Base-by-base conservation (phyloP, 2,888 invertebrate genomes). In the Parascotia fuliginaria region DNA sequence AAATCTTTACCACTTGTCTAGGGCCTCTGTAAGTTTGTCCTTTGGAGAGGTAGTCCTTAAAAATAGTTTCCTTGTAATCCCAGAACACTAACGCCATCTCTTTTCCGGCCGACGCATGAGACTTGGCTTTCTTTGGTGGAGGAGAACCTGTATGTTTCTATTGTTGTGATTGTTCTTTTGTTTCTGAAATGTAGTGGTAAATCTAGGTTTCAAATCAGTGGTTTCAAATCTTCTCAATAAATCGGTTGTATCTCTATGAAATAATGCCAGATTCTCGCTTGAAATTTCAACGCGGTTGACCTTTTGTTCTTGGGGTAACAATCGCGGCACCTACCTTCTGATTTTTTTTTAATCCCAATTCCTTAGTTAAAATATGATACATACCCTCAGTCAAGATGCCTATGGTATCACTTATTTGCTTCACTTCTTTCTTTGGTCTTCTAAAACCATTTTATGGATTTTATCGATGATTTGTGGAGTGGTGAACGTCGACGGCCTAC, bases 181-280 rank as follows among this genome's bases (percentile, higher is more conserved):
- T 55, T 51, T 77, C 68, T 55, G 70, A 71, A 39, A 61, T 72
- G 51, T 60, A 69, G 55, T 64, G 62, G 50, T 75, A 68, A 42
- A 77, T 60, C 72, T 72, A 74, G 38, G 69, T 75, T 66, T 80
- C 67, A 69, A n/a, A n/a, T 78, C 7, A 1, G 7, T 7, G 24
- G 3, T 24, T 7, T 7, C 24, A 9, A 24, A 24, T 1, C 5
- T 1, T 4, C 3, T 4, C 5, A 24, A 6, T 7, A 24, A 3
- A 1, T 3, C 6, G 3, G 6, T 1, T 6, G 4, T 1, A 7
- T 24, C 7, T 9, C 3, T 2, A 3, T 24, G 28, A 29, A n/a
- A 1, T n/a, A 29, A 11, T 11, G 28, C 28, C 11, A 32, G 55
- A 24, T 52, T 16, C 15, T 65, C 38, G 44, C 55, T 6, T 12